Evolutionary conservation across 2,888 invertebrate genomes (phyloP), one percentile per base, ranked within the genome.

Genomic region (Empis stercorea): DNA sequence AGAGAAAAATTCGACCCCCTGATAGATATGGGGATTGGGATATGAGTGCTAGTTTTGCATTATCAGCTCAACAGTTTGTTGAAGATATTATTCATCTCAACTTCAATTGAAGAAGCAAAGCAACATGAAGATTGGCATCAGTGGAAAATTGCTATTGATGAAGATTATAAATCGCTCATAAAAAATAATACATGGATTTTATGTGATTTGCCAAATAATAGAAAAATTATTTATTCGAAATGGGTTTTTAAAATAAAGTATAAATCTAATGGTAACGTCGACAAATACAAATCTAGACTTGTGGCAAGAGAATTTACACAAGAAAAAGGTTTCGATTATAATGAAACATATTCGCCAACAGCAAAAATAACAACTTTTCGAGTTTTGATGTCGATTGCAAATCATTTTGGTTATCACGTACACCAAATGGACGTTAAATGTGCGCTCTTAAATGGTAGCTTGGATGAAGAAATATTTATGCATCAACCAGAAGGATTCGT

Each of bases 121-220:
- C 4, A 48, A 30, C 38, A 48, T 15, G 16, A 11, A 23, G 30
- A 46, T 39, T 40, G 40, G 40, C 17, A 14, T 27, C 14, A 16
- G 11, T 46, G 46, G 46, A 15, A 46, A 14, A 47, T 27, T 38
- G 58, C 59, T 39, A 56, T 49, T 23, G 30, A 47, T 10, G 41
- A 45, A 11, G 49, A 49, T 37, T 46, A 54, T 17, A 44, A 30
- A n/a, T 54, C 54, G 9, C 42, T 57, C 10, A 47, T 49, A 15
- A 49, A 54, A 45, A 55, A 55, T 43, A 16, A 48, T 20, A 51
- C 55, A 9, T 54, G 57, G 55, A 48, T 23, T 9, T 27, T 53
- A 10, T 37, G 41, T 10, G 51, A 52, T 15, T 14, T 45, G 4
- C 48, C 48, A 36, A 32, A 27, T 13, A 44, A 13, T 15, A 15